Evolutionary conservation across 1,140 invertebrate genomes (phyloP), one percentile per base, ranked within the genome.

Genomic region (Oryctes rhinoceros): DNA sequence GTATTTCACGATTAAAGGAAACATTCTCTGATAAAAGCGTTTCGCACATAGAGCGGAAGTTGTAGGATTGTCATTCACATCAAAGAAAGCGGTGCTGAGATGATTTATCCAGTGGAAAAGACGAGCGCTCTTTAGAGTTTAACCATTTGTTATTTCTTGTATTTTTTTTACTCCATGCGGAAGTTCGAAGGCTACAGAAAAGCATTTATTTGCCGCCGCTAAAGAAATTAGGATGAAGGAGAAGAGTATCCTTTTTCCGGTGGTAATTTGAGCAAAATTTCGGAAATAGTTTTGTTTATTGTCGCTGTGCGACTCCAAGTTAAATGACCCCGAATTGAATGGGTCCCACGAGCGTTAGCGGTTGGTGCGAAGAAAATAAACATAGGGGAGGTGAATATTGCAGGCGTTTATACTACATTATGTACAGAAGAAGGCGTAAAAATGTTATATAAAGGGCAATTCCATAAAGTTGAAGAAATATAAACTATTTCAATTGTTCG

Each of bases 1-100:
- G 53, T 59, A 59, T 59, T 18, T 59, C 53, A 59, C 53, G 53
- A n/a, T 59, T 59, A 59, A n/a, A 59, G 53, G 53, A 59, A 59
- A 59, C 18, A 18, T 18, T n/a, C 53, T 59, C 53, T 18, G 18
- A 59, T 59, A 18, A 59, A 15, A 59, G 24, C 53, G 18, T 59
- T 59, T 59, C 53, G 53, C 53, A 59, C 53, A 59, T 15, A 59
- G 53, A 59, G 53, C 53, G 53, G 53, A 59, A 59, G 53, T 18
- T 59, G 53, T 59, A 59, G 53, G 53, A 59, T 59, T 59, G 15
- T 59, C 53, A 59, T 59, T 59, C 53, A 18, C 53, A 59, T 59
- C 53, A 59, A 59, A 59, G 53, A 18, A 59, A 15, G 53, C 53
- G 53, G 53, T n/a, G 15, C 6, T n/a, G 53, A 59, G 18, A 59